Percentiles rank a stretch among this genome's conserved stretches.
Conservation (phyloP, 1,140 invertebrate genomes). For the Goniozus legneri region DNA sequence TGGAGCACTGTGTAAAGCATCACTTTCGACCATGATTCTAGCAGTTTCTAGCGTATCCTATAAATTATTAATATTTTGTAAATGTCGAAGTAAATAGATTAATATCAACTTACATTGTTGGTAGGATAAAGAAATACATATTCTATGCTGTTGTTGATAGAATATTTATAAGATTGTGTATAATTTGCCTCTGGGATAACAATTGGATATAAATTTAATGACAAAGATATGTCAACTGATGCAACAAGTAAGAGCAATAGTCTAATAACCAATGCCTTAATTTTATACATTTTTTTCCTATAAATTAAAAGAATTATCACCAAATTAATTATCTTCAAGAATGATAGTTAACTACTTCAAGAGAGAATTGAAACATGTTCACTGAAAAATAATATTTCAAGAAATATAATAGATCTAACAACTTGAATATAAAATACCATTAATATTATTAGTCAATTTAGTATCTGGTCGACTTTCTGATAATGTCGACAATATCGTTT, state of each 20-base stretch:
- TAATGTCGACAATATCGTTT: no score
- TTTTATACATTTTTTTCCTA: neutral
- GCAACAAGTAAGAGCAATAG: conserved; percentile 3
- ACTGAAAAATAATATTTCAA: no score
- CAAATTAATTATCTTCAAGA: no score
- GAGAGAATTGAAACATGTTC: no score
- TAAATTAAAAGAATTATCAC: no score
- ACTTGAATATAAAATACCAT: no score
- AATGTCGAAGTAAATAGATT: neutral
- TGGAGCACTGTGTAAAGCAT: conserved; percentile 45
- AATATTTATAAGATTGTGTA: conserved; percentile 3
- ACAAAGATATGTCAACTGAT: neutral
- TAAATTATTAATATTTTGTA: conserved; percentile 4
- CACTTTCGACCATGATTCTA: conserved; percentile 48
- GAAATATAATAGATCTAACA: no score
- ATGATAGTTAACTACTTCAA: no score
- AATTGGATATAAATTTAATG: conserved; percentile 18
- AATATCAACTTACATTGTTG: conserved; percentile 18
- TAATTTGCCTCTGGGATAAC: conserved; percentile 24
- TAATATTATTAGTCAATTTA: no score
- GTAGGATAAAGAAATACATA: conserved; percentile 35
- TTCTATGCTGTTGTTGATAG: conserved; percentile 28
- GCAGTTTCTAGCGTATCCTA: conserved; percentile 34
- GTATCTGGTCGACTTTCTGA: no score
- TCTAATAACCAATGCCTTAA: neutral